Conservation (phyloP, 1,140 invertebrate genomes). For the Apis cerana region DNA sequence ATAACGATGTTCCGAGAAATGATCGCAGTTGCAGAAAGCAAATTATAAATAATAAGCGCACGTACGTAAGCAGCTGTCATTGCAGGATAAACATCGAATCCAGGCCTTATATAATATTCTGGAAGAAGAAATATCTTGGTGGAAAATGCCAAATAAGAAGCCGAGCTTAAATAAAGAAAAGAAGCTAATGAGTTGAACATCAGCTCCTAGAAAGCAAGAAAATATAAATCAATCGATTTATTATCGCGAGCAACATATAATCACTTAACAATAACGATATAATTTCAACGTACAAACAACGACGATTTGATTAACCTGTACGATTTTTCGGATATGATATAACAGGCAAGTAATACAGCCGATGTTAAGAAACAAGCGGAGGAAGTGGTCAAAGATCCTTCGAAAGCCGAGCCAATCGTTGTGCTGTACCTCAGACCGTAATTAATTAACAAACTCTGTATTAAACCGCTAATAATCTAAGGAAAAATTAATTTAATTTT, state of each 20-base stretch:
- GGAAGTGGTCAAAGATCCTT: conserved; percentile 88
- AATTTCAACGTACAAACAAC: conserved; percentile 86
- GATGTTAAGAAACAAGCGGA: conserved; percentile 89
- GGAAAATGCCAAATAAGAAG: conserved; percentile 88
- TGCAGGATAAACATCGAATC: conserved; percentile 88
- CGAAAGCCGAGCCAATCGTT: conserved; percentile 87
- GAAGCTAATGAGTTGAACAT: conserved; percentile 88
- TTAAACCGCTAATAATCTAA: conserved; percentile 87
- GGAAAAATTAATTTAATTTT: too few relatives aligned
- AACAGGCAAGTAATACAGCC: conserved; percentile 86
- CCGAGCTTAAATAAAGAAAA: conserved; percentile 88
- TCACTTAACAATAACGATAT: too few relatives aligned
- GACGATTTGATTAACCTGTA: conserved; percentile 88
- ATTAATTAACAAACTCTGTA: conserved; percentile 88
- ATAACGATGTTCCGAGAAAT: neutral
- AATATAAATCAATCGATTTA: neutral
- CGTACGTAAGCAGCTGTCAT: conserved; percentile 93
- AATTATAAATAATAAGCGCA: conserved; percentile 51
- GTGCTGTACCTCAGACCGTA: conserved; percentile 86
- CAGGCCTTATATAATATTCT: conserved; percentile 82
- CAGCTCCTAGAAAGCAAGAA: conserved; percentile 84
- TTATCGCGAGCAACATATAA: neutral
- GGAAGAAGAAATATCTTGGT: conserved; percentile 88
- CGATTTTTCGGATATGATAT: conserved; percentile 88
- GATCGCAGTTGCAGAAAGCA: too few relatives aligned